A percentile compares a stretch with the other conserved stretches of the same genome.
phyloP scores from a whole-genome alignment of 1,140 invertebrate species.

The Lethrus apterus region DNA sequence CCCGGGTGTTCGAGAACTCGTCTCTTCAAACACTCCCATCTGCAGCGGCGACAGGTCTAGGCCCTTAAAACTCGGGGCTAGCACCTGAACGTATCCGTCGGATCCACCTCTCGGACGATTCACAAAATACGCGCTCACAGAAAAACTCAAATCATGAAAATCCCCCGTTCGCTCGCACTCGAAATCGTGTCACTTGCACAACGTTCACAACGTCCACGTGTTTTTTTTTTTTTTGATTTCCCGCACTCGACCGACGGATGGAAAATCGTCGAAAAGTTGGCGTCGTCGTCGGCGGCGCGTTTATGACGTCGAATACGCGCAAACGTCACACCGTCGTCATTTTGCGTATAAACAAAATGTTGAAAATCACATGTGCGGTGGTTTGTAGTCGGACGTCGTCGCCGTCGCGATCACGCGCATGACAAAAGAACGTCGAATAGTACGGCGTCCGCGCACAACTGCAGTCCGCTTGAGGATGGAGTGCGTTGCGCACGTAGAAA shows the following conservation, averaged over 20 bases:
- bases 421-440: conserved; percentile 17
- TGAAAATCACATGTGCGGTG: conserved; percentile 5
- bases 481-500: conserved; percentile 26
- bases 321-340: conserved; percentile 5
- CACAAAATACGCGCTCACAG: conserved; percentile 1
- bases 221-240: too few species aligned
- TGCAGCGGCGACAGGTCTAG: conserved; percentile 35
- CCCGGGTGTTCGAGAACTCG: conserved; percentile 36
- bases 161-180: too few species aligned
- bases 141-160: not conserved
- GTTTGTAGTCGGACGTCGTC: not conserved
- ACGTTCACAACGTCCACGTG: too few species aligned
- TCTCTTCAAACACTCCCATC: conserved; percentile 41
- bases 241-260: too few species aligned
- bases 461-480: conserved; percentile 27
- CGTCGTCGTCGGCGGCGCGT: too few species aligned
- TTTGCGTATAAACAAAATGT: conserved; percentile 14
- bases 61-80: conserved; percentile 14
- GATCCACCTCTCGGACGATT: not conserved
- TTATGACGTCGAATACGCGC: not conserved
- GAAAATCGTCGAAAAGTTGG: too few species aligned
- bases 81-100: conserved; percentile 5
- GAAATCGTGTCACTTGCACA: too few species aligned
- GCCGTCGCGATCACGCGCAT: conserved; percentile 7
- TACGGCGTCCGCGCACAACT: conserved; percentile 26